Conservation (phyloP, 2,797 vertebrate species). For the Steatocranus sp. region DNA sequence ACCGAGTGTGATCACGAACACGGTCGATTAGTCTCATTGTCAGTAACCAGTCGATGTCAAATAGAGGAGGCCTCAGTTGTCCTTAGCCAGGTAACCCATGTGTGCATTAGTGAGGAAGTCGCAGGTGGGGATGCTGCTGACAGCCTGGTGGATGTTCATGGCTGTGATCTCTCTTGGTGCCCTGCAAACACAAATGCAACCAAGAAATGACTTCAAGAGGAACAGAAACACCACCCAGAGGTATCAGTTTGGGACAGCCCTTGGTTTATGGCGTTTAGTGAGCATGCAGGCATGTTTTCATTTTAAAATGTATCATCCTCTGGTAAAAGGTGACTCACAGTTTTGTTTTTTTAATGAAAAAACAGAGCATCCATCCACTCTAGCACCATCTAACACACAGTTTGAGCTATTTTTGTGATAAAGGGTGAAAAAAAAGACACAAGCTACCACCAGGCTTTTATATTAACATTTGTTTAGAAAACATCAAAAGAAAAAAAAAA, state of each 20-base stretch:
- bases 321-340: background rate
- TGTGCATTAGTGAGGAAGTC: slow-evolving; percentile 97
- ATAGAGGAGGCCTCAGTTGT: slow-evolving; percentile 53
- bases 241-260: background rate
- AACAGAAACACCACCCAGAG: background rate
- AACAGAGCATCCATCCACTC: background rate
- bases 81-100: slow-evolving; percentile 87
- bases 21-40: background rate
- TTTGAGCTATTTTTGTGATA: background rate
- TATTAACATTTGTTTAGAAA: background rate
- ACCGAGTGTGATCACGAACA: background rate
- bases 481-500: background rate
- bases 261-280: background rate
- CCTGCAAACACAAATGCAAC: slow-evolving; percentile 60
- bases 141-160: slow-evolving; percentile 93
- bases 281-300: background rate
- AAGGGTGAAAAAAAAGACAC: background rate
- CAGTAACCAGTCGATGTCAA: background rate
- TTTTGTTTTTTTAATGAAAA: background rate
- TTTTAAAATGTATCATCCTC: background rate
- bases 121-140: slow-evolving; percentile 88
- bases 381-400: background rate
- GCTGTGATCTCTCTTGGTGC: slow-evolving; percentile 90
- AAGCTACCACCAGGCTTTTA: background rate
- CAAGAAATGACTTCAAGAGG: background rate